Percentiles rank a stretch among this genome's conserved stretches.
Conservation (phyloP, 2,888 invertebrate genomes). For the Drosophila maculinotata region DNA sequence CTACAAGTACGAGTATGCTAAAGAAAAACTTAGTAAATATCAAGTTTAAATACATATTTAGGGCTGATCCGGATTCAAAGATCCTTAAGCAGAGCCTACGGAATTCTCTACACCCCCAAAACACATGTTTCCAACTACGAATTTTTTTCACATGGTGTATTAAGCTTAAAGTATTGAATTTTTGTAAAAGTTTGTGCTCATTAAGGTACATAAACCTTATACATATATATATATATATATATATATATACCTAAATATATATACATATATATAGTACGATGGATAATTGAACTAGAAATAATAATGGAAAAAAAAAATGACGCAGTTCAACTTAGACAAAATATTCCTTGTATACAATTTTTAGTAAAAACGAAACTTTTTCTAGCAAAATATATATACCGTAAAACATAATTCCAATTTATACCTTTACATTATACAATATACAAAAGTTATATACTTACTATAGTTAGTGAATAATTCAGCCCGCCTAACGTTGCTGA, state of each 20-base stretch:
- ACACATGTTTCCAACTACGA: slow-evolving; percentile 65
- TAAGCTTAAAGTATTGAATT: slow-evolving; percentile 54
- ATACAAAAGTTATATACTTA: slow-evolving; percentile 51
- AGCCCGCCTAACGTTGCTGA: slow-evolving; percentile 73
- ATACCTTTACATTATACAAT: slow-evolving; percentile 64
- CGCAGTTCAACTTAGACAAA: slow-evolving; percentile 65
- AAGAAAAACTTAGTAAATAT: slow-evolving; percentile 24
- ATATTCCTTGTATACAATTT: slow-evolving; percentile 74
- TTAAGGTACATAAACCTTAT: slow-evolving; percentile 22
- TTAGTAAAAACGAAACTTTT: slow-evolving; percentile 58
- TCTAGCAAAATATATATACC: slow-evolving; percentile 68
- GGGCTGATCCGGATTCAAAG: slow-evolving; percentile 3
- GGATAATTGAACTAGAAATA: too few species aligned
- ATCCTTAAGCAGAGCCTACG: slow-evolving; percentile 11
- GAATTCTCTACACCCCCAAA: slow-evolving; percentile 11
- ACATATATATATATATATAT: slow-evolving; percentile 20
- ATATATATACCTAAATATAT: slow-evolving; percentile 8
- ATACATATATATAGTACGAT: too few species aligned
- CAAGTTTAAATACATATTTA: slow-evolving; percentile 21
- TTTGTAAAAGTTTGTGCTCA: slow-evolving; percentile 53
- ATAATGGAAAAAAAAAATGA: not conserved
- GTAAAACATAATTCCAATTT: slow-evolving; percentile 54
- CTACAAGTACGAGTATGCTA: slow-evolving; percentile 40
- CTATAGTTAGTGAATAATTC: slow-evolving; percentile 72
- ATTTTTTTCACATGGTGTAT: slow-evolving; percentile 72